Conservation (phyloP, 2,797 vertebrate species). For the Acipenser transmontanus region DNA sequence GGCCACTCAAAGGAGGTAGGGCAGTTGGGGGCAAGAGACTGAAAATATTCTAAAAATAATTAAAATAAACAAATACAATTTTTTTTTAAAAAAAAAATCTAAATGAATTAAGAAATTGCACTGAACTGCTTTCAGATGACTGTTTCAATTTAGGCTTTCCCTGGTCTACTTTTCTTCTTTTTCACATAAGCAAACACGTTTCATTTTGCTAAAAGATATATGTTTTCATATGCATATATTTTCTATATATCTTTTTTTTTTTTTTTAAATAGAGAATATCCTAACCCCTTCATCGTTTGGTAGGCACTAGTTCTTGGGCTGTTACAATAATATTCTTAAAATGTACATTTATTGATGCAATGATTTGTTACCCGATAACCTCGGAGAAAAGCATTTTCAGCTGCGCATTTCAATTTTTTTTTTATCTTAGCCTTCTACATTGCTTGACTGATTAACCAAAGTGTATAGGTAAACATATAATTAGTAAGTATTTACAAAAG, state of each 20-base stretch:
- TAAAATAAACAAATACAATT: slow-evolving; percentile 10
- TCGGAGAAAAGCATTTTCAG: slow-evolving; percentile 28
- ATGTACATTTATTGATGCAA: slow-evolving; percentile 46
- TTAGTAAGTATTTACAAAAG: slow-evolving; percentile 41
- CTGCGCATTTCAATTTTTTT: slow-evolving; percentile 53
- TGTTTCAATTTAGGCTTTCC: slow-evolving; percentile 57
- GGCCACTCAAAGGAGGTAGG: slow-evolving; percentile 68
- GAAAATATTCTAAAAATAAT: slow-evolving; percentile 58
- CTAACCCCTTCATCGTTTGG: slow-evolving; percentile 28
- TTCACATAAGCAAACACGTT: slow-evolving; percentile 49
- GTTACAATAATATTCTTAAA: slow-evolving; percentile 43
- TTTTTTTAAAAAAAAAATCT: slow-evolving; percentile 10
- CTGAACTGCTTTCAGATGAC: slow-evolving; percentile 70
- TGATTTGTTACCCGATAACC: slow-evolving; percentile 34
- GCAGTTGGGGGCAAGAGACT: slow-evolving; percentile 75
- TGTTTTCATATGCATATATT: slow-evolving; percentile 46
- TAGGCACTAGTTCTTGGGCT: slow-evolving; percentile 41
- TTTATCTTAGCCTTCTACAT: slow-evolving; percentile 38
- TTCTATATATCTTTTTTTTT: slow-evolving; percentile 73
- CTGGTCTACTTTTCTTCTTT: slow-evolving; percentile 37
- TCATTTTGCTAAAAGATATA: slow-evolving; percentile 42
- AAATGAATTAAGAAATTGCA: slow-evolving; percentile 49
- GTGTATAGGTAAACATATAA: slow-evolving; percentile 67
- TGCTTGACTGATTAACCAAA: slow-evolving; percentile 68
- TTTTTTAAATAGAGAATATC: slow-evolving; percentile 45